A percentile compares a stretch with the other conserved stretches of the same genome.
phyloP scores from a whole-genome alignment of 2,113 vertebrate genomes.

The Alethe castanea region DNA sequence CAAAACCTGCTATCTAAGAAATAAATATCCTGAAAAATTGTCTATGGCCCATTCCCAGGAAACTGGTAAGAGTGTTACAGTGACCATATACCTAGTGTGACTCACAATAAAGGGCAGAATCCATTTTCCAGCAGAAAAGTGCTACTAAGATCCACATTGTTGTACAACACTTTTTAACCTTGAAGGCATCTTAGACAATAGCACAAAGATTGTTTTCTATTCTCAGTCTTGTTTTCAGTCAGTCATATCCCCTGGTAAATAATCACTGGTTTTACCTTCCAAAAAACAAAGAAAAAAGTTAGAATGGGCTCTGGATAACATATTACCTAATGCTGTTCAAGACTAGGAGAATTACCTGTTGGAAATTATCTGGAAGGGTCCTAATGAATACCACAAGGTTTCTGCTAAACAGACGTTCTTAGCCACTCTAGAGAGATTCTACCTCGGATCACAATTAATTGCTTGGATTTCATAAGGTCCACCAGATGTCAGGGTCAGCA shows the following conservation, averaged over 20 bases:
- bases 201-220: background rate
- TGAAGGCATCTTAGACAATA: background rate
- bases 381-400: slow-evolving; percentile 60
- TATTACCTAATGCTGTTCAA: slow-evolving; percentile 12
- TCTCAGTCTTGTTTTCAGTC: background rate
- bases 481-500: slow-evolving; percentile 67
- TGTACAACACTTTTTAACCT: background rate
- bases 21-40: background rate
- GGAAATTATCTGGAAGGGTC: slow-evolving; percentile 23
- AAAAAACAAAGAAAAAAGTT: background rate
- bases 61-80: background rate
- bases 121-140: background rate
- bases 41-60: background rate
- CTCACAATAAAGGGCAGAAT: background rate
- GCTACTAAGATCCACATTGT: background rate
- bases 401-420: slow-evolving; percentile 43
- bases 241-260: background rate
- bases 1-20: background rate
- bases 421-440: slow-evolving; percentile 55
- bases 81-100: background rate
- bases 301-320: background rate
- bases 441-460: slow-evolving; percentile 60
- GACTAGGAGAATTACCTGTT: slow-evolving; percentile 61
- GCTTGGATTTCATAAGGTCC: slow-evolving; percentile 55
- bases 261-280: background rate